Base-by-base conservation (phyloP, 1,140 invertebrate genomes). In the Aphelinus certus region DNA sequence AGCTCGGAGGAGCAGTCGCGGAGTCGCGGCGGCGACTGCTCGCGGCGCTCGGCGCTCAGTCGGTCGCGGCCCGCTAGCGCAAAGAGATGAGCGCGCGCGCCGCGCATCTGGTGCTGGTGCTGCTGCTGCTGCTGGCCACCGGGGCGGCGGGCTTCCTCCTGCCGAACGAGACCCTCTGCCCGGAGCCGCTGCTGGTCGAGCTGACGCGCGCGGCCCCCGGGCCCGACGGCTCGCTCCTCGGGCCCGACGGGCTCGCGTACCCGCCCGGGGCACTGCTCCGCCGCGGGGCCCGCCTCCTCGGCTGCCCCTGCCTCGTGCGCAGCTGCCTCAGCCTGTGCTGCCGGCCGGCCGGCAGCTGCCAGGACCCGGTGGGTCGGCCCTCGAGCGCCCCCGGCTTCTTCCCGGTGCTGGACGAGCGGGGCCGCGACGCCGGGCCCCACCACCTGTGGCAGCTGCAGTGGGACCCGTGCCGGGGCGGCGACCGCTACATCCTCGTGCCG, bases 201-300 rank as follows among this genome's bases (percentile, higher is more conserved):
- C 46, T 70, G 57, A 70, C 68, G 3, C 9, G 80, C 81, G 43
- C 1, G 4, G 67, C 86, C 62, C 90, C 87, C 72, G 78, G 86
- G 1, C 3, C 0, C 2, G 47, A 68, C 43, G 67, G 57, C 47
- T 75, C 79, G 49, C 42, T 10, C 3, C 78, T 84, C n/a, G 5
- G 3, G 7, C 81, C 78, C 55, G 74, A 81, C 63, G 90, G 90
- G 68, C 85, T 87, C 48, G 90, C 88, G 70, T 86, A 87, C 69
- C 80, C 90, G 7, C 75, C 90, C 45, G 81, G 43, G 3, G 83
- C 4, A 89, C 91, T 76, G 89, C 89, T 7, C 88, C 89, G 1
- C 77, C 90, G 43, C 87, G 89, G 49, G 81, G 84, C 2, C 85
- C 85, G 0, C 78, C 78, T 60, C 3, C n/a, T 71, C 48, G 69